phyloP scores from a whole-genome alignment of 2,113 vertebrate species.

The Myrmophylax atrothorax region DNA sequence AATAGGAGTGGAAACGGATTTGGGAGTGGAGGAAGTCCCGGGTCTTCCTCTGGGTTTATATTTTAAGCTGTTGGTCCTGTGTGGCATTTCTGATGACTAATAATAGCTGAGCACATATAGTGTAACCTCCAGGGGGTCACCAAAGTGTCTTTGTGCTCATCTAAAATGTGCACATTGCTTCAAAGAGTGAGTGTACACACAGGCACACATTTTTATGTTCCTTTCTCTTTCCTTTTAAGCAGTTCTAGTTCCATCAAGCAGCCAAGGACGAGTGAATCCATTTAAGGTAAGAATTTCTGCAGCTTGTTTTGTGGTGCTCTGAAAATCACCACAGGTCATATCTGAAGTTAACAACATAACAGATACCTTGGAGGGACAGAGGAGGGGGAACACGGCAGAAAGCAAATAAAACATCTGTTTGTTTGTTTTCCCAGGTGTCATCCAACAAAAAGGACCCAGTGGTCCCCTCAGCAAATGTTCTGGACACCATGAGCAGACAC shows the following conservation, averaged over 20 bases:
- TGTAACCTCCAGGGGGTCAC: background rate
- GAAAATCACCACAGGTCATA: background rate
- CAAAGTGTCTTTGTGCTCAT: background rate
- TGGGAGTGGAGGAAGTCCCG: conserved; percentile 56
- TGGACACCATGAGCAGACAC: conserved; percentile 86
- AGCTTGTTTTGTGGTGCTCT: background rate
- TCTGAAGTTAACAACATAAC: background rate
- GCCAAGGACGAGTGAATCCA: conserved; percentile 87
- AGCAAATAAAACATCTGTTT: background rate
- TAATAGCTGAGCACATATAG: background rate
- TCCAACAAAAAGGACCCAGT: conserved; percentile 74
- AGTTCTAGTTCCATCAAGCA: conserved; percentile 69
- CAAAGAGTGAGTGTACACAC: background rate
- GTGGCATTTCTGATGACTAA: background rate
- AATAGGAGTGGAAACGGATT: conserved; percentile 56
- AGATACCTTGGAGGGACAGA: background rate
- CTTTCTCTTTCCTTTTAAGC: conserved; percentile 12
- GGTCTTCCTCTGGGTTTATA: conserved; percentile 44
- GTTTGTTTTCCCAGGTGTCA: conserved; percentile 77
- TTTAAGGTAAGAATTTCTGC: conserved; percentile 87
- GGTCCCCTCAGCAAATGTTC: conserved; percentile 76
- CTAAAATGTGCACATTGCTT: background rate
- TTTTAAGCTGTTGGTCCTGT: background rate
- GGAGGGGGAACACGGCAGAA: background rate
- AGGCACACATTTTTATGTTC: background rate